Evolutionary conservation across 1,140 invertebrate species (phyloP).

Genomic region (Drosophila subpulchrella): DNA sequence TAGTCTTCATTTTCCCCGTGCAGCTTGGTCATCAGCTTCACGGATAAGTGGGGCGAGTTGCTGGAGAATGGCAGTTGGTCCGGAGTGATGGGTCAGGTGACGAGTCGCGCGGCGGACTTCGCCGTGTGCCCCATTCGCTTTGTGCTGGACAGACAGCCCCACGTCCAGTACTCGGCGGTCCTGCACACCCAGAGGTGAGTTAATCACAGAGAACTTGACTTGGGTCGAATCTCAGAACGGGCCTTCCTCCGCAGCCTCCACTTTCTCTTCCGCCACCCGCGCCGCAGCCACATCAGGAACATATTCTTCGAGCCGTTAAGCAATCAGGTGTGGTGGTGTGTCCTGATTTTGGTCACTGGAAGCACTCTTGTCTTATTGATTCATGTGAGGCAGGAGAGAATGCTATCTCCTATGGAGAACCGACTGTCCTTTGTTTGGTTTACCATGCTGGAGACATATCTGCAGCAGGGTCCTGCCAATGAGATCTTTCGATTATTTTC

Average conservation of each 20-base stretch:
- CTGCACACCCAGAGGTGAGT: constrained; percentile 83
- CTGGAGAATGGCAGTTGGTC: constrained; percentile 85
- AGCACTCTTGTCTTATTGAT: constrained; percentile 56
- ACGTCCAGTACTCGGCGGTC: constrained; percentile 84
- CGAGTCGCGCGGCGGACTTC: constrained; percentile 84
- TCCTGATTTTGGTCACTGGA: constrained; percentile 46
- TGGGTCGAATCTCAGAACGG: neutral
- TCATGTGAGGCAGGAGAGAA: constrained; percentile 46
- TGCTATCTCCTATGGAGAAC: constrained; percentile 13
- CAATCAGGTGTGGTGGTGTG: constrained; percentile 82
- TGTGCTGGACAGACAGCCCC: constrained; percentile 82
- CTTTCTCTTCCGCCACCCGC: constrained; percentile 87
- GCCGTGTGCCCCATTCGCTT: constrained; percentile 84
- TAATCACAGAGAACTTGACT: neutral
- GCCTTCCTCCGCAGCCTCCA: constrained; percentile 53
- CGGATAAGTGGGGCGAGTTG: constrained; percentile 85
- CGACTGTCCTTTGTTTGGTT: constrained; percentile 60
- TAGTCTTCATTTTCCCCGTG: neutral
- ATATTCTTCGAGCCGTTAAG: constrained; percentile 85
- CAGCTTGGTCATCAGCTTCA: constrained; percentile 83
- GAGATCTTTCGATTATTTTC: constrained; percentile 62
- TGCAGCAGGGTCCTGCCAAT: constrained; percentile 67
- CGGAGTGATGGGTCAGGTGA: constrained; percentile 85
- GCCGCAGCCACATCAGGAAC: constrained; percentile 84
- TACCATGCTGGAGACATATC: constrained; percentile 67